phyloP scores from a whole-genome alignment of 23 tunicate species.

The Diplosoma virens region DNA sequence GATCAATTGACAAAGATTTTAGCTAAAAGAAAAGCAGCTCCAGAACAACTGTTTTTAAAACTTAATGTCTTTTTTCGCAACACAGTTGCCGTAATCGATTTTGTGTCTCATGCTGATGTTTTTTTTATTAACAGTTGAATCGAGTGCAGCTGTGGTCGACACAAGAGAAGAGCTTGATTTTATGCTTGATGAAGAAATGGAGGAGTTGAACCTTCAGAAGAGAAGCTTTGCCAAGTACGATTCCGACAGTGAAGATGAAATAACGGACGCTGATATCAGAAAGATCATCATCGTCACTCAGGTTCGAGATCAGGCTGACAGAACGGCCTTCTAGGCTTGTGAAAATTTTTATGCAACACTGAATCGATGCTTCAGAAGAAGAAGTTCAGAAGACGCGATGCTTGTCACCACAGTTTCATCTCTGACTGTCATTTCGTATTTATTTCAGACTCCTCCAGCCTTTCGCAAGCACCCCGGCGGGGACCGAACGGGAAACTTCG shows the following conservation, averaged over 20 bases:
- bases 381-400: too few species aligned
- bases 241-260: slow-evolving; percentile 88
- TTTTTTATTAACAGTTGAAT: too few species aligned
- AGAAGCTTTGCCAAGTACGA: slow-evolving; percentile 83
- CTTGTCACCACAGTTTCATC: neutral
- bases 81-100: too few species aligned
- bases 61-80: too few species aligned
- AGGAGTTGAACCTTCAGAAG: slow-evolving; percentile 75
- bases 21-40: too few species aligned
- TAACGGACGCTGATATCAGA: slow-evolving; percentile 86
- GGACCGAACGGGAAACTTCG: slow-evolving; percentile 74
- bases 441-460: slow-evolving; percentile 77
- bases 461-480: slow-evolving; percentile 92
- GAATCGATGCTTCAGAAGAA: too few species aligned
- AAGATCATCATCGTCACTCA: slow-evolving; percentile 86
- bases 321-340: too few species aligned
- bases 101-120: too few species aligned
- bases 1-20: too few species aligned
- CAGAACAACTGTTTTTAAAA: too few species aligned
- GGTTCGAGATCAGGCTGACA: too few species aligned
- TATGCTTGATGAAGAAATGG: slow-evolving; percentile 94
- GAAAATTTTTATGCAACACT: too few species aligned
- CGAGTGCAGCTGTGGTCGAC: slow-evolving; percentile 15
- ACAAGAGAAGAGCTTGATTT: slow-evolving; percentile 78
- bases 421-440: neutral